Base-by-base conservation (phyloP, 1,140 invertebrate species). In the Teleogryllus occipitalis region DNA sequence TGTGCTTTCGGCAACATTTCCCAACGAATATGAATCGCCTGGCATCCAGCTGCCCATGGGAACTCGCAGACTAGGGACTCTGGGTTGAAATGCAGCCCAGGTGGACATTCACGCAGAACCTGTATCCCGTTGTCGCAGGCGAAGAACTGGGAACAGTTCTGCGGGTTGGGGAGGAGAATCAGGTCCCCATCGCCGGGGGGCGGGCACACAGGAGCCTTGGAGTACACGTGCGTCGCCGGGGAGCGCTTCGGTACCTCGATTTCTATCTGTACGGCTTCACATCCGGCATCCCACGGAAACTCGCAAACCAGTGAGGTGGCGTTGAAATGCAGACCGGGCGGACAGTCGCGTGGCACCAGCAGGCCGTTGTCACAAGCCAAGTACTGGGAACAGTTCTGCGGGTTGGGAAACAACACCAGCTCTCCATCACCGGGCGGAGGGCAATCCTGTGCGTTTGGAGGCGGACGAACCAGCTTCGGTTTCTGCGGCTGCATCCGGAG, bases 61-160 rank as follows among this genome's bases (percentile, higher is more conserved):
- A 76, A 85, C 79, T 85, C 83, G 76, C 84, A 85, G 14, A 83
- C 80, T 76, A 81, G 77, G 8, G 81, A 54, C 0, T 2, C 76
- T 47, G 83, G 82, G 77, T 85, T 83, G 77, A 80, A 82, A 47
- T 81, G 77, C 8, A 82, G 77, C 5, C 80, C 80, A 72, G 21
- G 15, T 21, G 81, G 81, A 74, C 81, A 82, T 1, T 78, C 14
- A 46, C 80, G 75, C 8, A 81, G 27, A 46, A 80, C 76, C 7
- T 39, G 27, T 2, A 39, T 39, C 27, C 27, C 73, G 15, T 21
- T 8, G 74, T n/a, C 21, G 10, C 74, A 75, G 14, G 27, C 74
- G 22, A 39, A 75, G 21, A n/a, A 75, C 15, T 12, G 8, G 39
- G 48, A 65, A 18, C 78, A 78, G 49, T 78, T 78, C 8, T 6